Evolutionary conservation across 2,888 invertebrate genomes (phyloP).

Genomic region (Phengaris alcon): DNA sequence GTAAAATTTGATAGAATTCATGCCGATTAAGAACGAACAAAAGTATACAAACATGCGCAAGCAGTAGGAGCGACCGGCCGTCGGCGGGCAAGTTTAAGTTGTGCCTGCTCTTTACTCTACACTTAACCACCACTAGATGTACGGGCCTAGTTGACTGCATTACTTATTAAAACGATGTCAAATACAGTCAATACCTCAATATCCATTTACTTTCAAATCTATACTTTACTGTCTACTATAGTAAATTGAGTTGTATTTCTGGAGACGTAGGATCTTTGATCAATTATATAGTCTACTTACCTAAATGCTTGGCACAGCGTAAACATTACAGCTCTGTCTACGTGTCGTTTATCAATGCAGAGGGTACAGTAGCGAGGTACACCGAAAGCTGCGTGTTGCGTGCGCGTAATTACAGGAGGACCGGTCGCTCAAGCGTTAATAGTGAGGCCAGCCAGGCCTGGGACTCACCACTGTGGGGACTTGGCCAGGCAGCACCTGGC

Average conservation of each 20-base stretch:
- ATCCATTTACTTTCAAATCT: not conserved
- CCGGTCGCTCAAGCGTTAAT: conserved; percentile 72
- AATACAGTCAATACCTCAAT: not conserved
- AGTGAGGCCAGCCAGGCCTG: conserved; percentile 36
- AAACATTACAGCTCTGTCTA: conserved; percentile 58
- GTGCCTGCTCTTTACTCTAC: conserved; percentile 51
- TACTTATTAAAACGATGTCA: not conserved
- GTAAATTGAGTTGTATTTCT: not conserved
- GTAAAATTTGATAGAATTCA: conserved; percentile 67
- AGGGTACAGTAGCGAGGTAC: conserved; percentile 56
- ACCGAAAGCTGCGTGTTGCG: conserved; percentile 75
- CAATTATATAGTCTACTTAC: not conserved
- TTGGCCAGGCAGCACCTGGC: conserved; percentile 95
- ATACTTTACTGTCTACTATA: not conserved
- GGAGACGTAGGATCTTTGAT: not conserved
- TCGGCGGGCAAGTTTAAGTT: conserved; percentile 63
- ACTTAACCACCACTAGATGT: not conserved
- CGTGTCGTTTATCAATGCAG: conserved; percentile 57
- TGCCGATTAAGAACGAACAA: conserved; percentile 67
- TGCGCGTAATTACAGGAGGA: conserved; percentile 63
- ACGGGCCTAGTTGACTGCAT: not conserved
- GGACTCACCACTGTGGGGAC: conserved; percentile 94
- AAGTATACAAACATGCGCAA: conserved; percentile 71
- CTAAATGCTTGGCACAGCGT: conserved; percentile 59
- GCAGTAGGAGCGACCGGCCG: conserved; percentile 74